Conservation (phyloP, 1,140 invertebrate species). For the Caenorhabditis inopinata region DNA sequence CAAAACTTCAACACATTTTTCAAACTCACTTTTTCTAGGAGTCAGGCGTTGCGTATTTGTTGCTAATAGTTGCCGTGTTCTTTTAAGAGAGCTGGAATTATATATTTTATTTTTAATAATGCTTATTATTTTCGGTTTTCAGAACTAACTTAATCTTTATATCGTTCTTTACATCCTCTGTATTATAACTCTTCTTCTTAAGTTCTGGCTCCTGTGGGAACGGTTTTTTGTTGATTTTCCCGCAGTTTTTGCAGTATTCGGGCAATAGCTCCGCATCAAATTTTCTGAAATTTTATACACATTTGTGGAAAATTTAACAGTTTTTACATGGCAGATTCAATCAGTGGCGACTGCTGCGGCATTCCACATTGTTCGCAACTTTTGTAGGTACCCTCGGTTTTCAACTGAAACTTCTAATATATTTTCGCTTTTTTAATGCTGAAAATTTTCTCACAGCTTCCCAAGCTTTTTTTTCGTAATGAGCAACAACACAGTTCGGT, state of each 20-base stretch:
- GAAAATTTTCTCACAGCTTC: background rate
- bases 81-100: too few species aligned
- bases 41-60: too few species aligned
- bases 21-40: too few species aligned
- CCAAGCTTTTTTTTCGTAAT: conserved; percentile 1
- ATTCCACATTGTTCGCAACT: background rate
- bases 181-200: background rate
- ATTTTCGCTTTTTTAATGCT: background rate
- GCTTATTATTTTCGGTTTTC: too few species aligned
- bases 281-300: too few species aligned
- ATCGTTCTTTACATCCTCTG: background rate
- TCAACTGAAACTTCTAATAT: background rate
- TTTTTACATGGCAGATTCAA: background rate
- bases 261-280: too few species aligned
- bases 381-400: background rate
- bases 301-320: too few species aligned
- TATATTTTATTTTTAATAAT: too few species aligned
- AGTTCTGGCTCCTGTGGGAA: background rate
- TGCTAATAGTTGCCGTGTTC: too few species aligned
- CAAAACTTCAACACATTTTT: too few species aligned
- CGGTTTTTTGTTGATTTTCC: background rate
- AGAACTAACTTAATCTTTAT: background rate
- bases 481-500: background rate
- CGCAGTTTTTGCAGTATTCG: background rate
- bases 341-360: background rate